These are phyloP conservation scores for Morinoia aosen DNA, from an alignment of 2,888 invertebrate genomes.

Conservation along the genomic window DNA sequence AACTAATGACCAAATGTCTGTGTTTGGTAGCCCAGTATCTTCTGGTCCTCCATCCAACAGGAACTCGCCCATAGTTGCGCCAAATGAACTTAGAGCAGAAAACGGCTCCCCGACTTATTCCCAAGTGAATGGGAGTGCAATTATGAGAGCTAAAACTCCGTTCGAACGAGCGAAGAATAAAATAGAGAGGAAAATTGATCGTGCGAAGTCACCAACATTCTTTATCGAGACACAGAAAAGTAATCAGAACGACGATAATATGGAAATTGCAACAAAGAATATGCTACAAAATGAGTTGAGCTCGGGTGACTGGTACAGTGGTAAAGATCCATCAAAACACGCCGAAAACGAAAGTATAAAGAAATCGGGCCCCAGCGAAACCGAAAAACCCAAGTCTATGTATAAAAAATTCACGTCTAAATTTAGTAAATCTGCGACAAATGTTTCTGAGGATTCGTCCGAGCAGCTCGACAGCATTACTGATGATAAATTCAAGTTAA, in stretches of 20 bases:
- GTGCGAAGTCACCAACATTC: slow-evolving; percentile 58
- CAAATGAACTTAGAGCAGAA: slow-evolving; percentile 5
- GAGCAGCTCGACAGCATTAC: slow-evolving; percentile 57
- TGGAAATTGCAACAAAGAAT: slow-evolving; percentile 31
- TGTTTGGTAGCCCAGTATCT: background rate
- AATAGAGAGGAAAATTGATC: slow-evolving; percentile 63
- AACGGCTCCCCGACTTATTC: background rate
- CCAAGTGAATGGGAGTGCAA: background rate
- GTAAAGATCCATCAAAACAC: slow-evolving; percentile 19
- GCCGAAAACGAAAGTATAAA: slow-evolving; percentile 58
- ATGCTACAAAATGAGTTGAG: slow-evolving; percentile 36
- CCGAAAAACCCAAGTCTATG: slow-evolving; percentile 66
- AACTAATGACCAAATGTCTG: background rate
- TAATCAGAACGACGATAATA: background rate
- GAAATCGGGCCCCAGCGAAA: slow-evolving; percentile 59
- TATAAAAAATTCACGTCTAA: slow-evolving; percentile 64
- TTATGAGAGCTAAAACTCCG: slow-evolving; percentile 58
- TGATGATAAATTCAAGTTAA: slow-evolving; percentile 64
- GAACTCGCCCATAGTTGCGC: slow-evolving; percentile 28
- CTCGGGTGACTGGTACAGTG: background rate
- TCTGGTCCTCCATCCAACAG: background rate
- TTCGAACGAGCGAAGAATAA: slow-evolving; percentile 59
- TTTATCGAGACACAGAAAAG: background rate
- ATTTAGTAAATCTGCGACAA: slow-evolving; percentile 63
- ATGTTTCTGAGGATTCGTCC: slow-evolving; percentile 56